These are phyloP conservation scores for Encarsia formosa DNA, from an alignment of 2,888 invertebrate genomes.

Conservation along the genomic window DNA sequence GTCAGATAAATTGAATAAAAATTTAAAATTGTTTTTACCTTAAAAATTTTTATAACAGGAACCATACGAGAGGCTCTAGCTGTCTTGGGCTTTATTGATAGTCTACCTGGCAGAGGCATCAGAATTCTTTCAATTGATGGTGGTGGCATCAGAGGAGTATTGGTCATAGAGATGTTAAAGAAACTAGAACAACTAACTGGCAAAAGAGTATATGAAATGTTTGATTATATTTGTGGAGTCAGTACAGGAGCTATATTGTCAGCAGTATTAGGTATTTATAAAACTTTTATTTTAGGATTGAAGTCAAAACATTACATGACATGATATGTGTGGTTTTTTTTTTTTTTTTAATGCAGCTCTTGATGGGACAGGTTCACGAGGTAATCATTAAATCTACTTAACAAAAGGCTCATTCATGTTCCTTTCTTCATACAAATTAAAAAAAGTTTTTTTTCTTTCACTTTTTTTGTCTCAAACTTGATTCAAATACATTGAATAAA, in stretches of 20 bases:
- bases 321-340: slow-evolving; percentile 18
- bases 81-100: slow-evolving; percentile 67
- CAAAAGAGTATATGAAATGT: slow-evolving; percentile 68
- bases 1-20: slow-evolving; percentile 21
- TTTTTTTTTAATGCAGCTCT: slow-evolving; percentile 37
- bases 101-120: slow-evolving; percentile 69
- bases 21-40: background rate
- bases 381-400: slow-evolving; percentile 21
- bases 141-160: slow-evolving; percentile 83
- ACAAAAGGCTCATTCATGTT: slow-evolving; percentile 5
- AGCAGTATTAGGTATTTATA: slow-evolving; percentile 61
- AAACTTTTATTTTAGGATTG: background rate
- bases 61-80: slow-evolving; percentile 59
- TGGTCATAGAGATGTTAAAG: slow-evolving; percentile 77
- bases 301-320: slow-evolving; percentile 14
- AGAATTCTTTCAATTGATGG: slow-evolving; percentile 84
- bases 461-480: background rate
- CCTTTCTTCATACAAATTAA: slow-evolving; percentile 4
- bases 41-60: slow-evolving; percentile 30
- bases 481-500: background rate
- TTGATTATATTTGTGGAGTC: slow-evolving; percentile 83
- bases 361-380: slow-evolving; percentile 30
- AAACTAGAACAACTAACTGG: slow-evolving; percentile 72
- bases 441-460: slow-evolving; percentile 11
- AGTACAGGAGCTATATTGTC: slow-evolving; percentile 81